Evolutionary conservation across 2,113 vertebrate genomes (phyloP).

Genomic region (Hemichromis elongatus): DNA sequence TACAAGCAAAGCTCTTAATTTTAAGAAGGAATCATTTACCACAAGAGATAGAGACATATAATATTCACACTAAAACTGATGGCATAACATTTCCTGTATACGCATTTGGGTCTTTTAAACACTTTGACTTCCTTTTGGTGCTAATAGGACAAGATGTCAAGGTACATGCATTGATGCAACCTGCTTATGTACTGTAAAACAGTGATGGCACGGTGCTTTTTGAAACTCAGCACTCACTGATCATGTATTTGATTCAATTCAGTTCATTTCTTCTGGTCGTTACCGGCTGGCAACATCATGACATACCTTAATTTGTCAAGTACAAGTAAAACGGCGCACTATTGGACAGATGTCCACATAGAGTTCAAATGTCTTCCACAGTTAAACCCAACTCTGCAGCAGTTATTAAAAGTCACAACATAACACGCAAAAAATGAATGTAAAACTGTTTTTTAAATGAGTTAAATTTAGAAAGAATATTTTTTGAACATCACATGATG

Average conservation of each 20-base stretch:
- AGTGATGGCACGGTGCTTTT: conserved; percentile 55
- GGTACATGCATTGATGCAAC: conserved; percentile 32
- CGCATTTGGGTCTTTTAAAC: not conserved
- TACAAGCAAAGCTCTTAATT: conserved; percentile 29
- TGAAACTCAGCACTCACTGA: conserved; percentile 25
- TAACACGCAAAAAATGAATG: conserved; percentile 57
- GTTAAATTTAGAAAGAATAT: conserved; percentile 4
- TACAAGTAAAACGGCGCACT: not conserved
- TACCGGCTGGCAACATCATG: not conserved
- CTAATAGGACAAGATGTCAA: conserved; percentile 56
- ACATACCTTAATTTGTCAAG: not conserved
- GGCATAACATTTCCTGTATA: conserved; percentile 20
- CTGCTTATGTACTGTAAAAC: conserved; percentile 21
- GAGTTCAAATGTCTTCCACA: conserved; percentile 55
- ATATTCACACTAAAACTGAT: conserved; percentile 34
- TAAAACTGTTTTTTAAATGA: conserved; percentile 54
- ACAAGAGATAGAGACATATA: conserved; percentile 12
- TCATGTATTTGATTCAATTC: conserved; percentile 3
- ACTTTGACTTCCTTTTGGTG: conserved; percentile 61
- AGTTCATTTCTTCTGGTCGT: conserved; percentile 4
- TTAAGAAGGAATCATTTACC: not conserved
- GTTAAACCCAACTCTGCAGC: conserved; percentile 11
- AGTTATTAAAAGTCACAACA: conserved; percentile 8
- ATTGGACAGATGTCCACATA: not conserved
- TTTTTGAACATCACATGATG: not conserved